phyloP scores from a whole-genome alignment of 2,888 invertebrate genomes.

The Xiphydria camelus region DNA sequence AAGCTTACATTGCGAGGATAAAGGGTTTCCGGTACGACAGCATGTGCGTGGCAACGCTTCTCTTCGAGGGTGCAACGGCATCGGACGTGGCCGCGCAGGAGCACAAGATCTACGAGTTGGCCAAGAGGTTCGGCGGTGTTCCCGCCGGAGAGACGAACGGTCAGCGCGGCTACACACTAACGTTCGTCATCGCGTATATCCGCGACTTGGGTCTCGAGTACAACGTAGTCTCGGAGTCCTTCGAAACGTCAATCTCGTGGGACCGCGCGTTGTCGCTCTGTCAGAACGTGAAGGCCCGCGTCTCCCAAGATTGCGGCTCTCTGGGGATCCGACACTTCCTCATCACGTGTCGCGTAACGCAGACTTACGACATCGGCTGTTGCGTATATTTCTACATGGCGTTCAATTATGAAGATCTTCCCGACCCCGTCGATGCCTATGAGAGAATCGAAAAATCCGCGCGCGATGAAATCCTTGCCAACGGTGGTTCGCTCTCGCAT shows the following conservation, averaged over 20 bases:
- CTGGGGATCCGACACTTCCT: slow-evolving; percentile 67
- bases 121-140: slow-evolving; percentile 76
- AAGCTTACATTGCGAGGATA: slow-evolving; percentile 82
- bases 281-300: slow-evolving; percentile 83
- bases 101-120: slow-evolving; percentile 78
- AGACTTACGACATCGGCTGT: slow-evolving; percentile 96
- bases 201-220: slow-evolving; percentile 90
- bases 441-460: slow-evolving; percentile 87
- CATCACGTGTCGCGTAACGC: slow-evolving; percentile 86
- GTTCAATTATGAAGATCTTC: slow-evolving; percentile 67
- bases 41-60: slow-evolving; percentile 89
- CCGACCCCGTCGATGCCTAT: slow-evolving; percentile 77
- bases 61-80: slow-evolving; percentile 81
- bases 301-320: slow-evolving; percentile 67
- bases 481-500: slow-evolving; percentile 91
- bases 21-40: slow-evolving; percentile 81
- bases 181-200: slow-evolving; percentile 97
- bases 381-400: slow-evolving; percentile 96
- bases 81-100: slow-evolving; percentile 78
- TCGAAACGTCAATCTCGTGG: slow-evolving; percentile 99
- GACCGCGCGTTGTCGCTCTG: slow-evolving; percentile 83
- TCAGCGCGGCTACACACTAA: slow-evolving; percentile 91
- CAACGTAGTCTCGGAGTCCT: slow-evolving; percentile 90
- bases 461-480: slow-evolving; percentile 87
- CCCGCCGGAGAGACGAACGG: slow-evolving; percentile 94